These are phyloP conservation scores for Liparis tanakae DNA, from an alignment of 2,797 vertebrate species.

Conservation along the genomic window DNA sequence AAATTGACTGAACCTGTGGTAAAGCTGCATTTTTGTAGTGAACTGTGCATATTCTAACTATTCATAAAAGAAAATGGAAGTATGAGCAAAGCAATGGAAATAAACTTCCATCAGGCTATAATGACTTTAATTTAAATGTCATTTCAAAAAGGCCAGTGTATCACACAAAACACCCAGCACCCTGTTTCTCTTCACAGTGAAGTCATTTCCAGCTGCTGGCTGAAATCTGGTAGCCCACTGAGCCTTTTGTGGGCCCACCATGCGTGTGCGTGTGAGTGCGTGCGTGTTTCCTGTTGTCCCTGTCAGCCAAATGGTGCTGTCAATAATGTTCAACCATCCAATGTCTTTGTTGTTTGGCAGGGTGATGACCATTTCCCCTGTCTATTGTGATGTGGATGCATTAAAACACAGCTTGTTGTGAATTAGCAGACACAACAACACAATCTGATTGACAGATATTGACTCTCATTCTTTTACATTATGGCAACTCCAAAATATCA, in stretches of 20 bases:
- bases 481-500: constrained; percentile 4
- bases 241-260: constrained; percentile 68
- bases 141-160: constrained; percentile 14
- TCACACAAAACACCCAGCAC: constrained; percentile 10
- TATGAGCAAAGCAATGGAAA: not conserved
- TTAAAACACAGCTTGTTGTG: constrained; percentile 41
- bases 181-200: constrained; percentile 22
- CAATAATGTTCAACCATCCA: constrained; percentile 56
- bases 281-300: constrained; percentile 28
- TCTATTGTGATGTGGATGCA: constrained; percentile 42
- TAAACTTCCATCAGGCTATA: constrained; percentile 20
- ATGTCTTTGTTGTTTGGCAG: constrained; percentile 57
- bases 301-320: constrained; percentile 74
- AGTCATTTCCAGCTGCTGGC: constrained; percentile 73
- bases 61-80: constrained; percentile 8
- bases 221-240: constrained; percentile 60
- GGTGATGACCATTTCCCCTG: constrained; percentile 22
- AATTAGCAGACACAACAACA: constrained; percentile 28
- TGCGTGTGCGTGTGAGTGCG: constrained; percentile 17
- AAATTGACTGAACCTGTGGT: not conserved
- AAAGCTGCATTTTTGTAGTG: constrained; percentile 8
- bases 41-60: not conserved
- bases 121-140: constrained; percentile 21
- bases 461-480: constrained; percentile 20
- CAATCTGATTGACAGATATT: constrained; percentile 37